Evolutionary conservation across 2,888 invertebrate species (phyloP), one percentile per base, ranked within the genome.

Genomic region (Allophyes oxyacanthae): DNA sequence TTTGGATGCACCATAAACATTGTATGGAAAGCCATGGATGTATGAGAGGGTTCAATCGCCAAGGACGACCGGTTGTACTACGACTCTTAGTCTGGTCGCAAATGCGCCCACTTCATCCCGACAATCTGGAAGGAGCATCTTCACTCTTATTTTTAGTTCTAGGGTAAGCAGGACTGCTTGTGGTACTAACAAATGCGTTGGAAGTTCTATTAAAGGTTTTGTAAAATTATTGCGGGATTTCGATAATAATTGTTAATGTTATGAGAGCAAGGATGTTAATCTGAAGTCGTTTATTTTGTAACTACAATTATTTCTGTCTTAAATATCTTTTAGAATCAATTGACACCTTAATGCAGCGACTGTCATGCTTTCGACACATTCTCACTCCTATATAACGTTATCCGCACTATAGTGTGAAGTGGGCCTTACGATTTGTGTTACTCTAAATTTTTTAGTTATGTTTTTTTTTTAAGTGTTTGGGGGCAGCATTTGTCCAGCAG

Each of bases 21-120:
- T 46, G 70, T 73, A 73, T 64, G 78, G 78, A 78, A 77, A 82
- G 73, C 73, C 73, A 76, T 75, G 77, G 69, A 50, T 72, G 51
- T 69, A 57, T 70, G 45, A 65, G 75, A 75, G 78, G 79, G 83
- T 84, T 83, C 80, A 85, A 74, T 67, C 75, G 68, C 79, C 89
- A 89, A 90, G 89, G 89, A 85, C 83, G 82, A 63, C 75, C 64
- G 63, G 75, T 77, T 63, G 58, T 52, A 48, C 38, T 59, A 59
- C 45, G 38, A 40, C 66, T 71, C 58, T 64, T 45, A 46, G 59
- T 85, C 86, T 87, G 87, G 85, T 87, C 71, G 41, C 67, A 66
- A 58, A 58, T 46, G 52, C 49, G 54, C 44, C 44, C 53, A 64
- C 52, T 52, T 58, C 55, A 53, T 61, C 51, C 62, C 49, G 7